phyloP scores from a whole-genome alignment of 2,797 vertebrate species.

The Sebastes steindachneri region DNA sequence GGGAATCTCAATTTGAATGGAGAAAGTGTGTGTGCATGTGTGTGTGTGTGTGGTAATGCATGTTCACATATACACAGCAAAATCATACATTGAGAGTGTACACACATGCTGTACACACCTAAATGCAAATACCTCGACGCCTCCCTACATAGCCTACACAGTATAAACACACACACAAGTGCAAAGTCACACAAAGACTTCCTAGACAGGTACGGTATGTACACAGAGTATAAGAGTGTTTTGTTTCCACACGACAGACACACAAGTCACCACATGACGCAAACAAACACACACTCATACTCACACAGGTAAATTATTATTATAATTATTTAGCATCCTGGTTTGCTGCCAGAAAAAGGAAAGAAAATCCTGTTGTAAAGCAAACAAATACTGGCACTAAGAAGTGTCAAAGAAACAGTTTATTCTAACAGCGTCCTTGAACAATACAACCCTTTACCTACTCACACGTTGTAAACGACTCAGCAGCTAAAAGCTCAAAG shows the following conservation, averaged over 20 bases:
- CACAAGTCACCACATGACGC: neutral
- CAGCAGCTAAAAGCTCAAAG: conserved; percentile 39
- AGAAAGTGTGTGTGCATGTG: conserved; percentile 18
- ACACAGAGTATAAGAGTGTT: neutral
- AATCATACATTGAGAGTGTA: conserved; percentile 9
- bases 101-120: conserved; percentile 17
- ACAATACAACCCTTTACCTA: conserved; percentile 33
- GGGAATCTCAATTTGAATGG: conserved; percentile 87
- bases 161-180: neutral
- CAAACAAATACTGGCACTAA: neutral
- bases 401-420: neutral
- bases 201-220: neutral
- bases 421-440: conserved; percentile 15
- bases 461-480: conserved; percentile 31
- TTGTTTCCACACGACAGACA: conserved; percentile 7
- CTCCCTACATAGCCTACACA: neutral
- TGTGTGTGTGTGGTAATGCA: conserved; percentile 17
- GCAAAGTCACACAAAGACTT: neutral
- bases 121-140: neutral
- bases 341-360: neutral
- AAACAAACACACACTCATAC: neutral
- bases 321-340: neutral
- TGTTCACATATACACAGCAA: conserved; percentile 19
- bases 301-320: neutral
- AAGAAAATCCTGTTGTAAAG: neutral